These are phyloP conservation scores for Spheniscus humboldti DNA, from an alignment of 2,797 vertebrate species.

Conservation along the genomic window DNA sequence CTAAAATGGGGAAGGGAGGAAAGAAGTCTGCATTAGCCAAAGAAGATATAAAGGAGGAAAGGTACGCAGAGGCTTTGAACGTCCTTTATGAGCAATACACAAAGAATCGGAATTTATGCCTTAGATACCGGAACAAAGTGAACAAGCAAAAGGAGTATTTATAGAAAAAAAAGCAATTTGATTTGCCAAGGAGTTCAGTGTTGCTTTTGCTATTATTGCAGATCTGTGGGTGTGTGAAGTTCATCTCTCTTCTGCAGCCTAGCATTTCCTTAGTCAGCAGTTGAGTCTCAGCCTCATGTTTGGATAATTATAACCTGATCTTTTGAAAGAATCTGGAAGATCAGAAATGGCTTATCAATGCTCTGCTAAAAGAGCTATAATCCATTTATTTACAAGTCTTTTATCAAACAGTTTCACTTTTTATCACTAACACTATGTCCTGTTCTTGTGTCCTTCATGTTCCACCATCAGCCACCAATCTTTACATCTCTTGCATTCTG, in stretches of 20 bases:
- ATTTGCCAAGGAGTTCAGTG: not conserved
- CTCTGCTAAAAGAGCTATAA: not conserved
- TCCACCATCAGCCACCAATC: not conserved
- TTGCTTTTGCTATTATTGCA: not conserved
- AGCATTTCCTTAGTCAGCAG: not conserved
- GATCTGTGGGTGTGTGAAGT: not conserved
- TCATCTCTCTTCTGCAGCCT: not conserved
- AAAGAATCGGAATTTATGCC: not conserved
- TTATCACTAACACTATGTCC: not conserved
- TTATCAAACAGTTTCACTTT: not conserved
- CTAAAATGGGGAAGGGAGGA: too few species aligned
- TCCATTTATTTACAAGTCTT: not conserved
- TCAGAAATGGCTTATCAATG: not conserved
- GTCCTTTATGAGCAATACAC: not conserved
- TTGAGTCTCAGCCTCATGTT: not conserved
- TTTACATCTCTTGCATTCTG: not conserved
- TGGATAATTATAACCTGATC: not conserved
- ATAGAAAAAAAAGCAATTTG: not conserved
- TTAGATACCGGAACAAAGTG: not conserved
- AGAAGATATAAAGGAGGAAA: too few species aligned
- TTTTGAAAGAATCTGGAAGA: not conserved
- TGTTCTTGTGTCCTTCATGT: not conserved
- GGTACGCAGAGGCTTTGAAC: too few species aligned
- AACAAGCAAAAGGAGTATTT: not conserved
- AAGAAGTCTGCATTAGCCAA: too few species aligned